Evolutionary conservation across 1,140 invertebrate species (phyloP).

Genomic region (Eciton burchellii): DNA sequence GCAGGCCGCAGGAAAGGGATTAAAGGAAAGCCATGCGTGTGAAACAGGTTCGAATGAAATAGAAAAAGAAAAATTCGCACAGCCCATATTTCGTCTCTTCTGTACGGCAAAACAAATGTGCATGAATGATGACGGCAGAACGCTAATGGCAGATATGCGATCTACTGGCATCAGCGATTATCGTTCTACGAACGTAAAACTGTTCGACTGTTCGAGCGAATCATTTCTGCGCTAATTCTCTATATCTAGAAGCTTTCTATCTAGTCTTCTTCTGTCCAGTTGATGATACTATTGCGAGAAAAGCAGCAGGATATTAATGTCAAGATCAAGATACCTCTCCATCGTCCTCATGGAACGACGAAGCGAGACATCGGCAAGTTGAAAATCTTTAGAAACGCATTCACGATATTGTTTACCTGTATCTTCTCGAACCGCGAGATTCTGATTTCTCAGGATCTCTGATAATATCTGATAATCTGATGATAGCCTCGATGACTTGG

Average conservation of each 20-base stretch:
- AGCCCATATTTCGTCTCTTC: slow-evolving; percentile 32
- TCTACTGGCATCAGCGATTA: too few species aligned
- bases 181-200: too few species aligned
- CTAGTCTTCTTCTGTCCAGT: too few species aligned
- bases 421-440: background rate
- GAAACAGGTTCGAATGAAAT: too few species aligned
- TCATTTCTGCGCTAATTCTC: slow-evolving; percentile 9
- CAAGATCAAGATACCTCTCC: too few species aligned
- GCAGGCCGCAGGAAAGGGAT: background rate
- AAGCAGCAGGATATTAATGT: too few species aligned
- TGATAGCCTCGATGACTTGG: background rate
- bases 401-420: too few species aligned
- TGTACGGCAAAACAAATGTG: slow-evolving; percentile 8
- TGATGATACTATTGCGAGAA: too few species aligned
- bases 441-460: background rate
- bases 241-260: too few species aligned
- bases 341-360: too few species aligned
- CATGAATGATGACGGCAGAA: slow-evolving; percentile 20
- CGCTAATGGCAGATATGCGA: too few species aligned
- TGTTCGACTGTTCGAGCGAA: background rate
- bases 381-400: background rate
- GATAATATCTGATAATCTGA: background rate
- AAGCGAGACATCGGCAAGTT: too few species aligned
- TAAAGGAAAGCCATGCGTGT: slow-evolving; percentile 1
- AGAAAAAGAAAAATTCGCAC: slow-evolving; percentile 33